These are phyloP conservation scores for Sycobia sp. DNA, from an alignment of 1,140 invertebrate species.

Conservation along the genomic window DNA sequence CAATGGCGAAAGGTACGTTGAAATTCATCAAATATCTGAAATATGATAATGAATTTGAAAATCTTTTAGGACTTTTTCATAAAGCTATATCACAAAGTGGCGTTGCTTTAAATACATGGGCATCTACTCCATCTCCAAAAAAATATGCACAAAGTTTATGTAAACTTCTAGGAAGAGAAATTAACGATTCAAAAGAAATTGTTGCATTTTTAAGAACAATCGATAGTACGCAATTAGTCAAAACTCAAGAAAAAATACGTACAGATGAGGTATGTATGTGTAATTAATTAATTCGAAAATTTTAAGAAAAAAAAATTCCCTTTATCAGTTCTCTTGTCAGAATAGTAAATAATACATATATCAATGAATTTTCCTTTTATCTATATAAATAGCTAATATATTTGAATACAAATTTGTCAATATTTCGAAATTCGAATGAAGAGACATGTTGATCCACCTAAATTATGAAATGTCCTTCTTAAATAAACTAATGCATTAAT, in stretches of 20 bases:
- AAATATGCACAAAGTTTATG: constrained; percentile 42
- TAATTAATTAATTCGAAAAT: too few relatives aligned
- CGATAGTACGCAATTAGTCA: constrained; percentile 34
- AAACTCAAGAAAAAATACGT: constrained; percentile 5
- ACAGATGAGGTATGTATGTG: constrained; percentile 10
- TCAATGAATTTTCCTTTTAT: too few relatives aligned
- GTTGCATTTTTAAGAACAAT: constrained; percentile 58
- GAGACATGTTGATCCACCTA: too few relatives aligned
- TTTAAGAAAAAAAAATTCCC: too few relatives aligned
- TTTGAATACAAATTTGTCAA: too few relatives aligned
- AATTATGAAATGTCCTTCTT: too few relatives aligned
- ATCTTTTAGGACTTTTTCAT: constrained; percentile 68
- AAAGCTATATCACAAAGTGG: constrained; percentile 76
- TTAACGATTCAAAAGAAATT: constrained; percentile 51
- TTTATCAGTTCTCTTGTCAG: too few relatives aligned
- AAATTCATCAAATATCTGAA: neutral
- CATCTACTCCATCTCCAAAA: constrained; percentile 60
- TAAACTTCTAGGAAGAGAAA: constrained; percentile 52
- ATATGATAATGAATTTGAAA: neutral
- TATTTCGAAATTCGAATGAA: too few relatives aligned
- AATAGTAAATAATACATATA: too few relatives aligned
- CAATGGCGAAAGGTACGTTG: constrained; percentile 38
- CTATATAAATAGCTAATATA: too few relatives aligned
- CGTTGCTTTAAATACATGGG: constrained; percentile 75
- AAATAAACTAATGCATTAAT: too few relatives aligned